phyloP scores from a whole-genome alignment of 2,113 vertebrate species.

The Melanotaenia duboulayi region DNA sequence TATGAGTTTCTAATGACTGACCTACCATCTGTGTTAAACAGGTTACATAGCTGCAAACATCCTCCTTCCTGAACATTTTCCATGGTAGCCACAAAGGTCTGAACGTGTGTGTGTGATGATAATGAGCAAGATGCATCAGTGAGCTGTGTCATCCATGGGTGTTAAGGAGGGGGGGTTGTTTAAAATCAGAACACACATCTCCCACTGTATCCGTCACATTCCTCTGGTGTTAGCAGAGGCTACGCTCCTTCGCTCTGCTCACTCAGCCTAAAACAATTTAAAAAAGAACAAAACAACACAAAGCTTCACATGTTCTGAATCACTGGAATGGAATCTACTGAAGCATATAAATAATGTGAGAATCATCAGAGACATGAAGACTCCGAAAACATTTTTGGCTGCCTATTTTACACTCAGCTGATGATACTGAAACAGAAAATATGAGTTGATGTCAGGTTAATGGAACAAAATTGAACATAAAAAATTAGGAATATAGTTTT shows the following conservation, averaged over 20 bases:
- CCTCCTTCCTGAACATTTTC: conserved; percentile 16
- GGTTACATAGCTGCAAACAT: conserved; percentile 4
- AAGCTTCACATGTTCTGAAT: conserved; percentile 25
- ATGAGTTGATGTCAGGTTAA: too few relatives aligned
- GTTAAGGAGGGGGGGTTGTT: conserved; percentile 54
- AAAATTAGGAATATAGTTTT: too few relatives aligned
- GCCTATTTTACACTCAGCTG: background rate
- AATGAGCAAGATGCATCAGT: conserved; percentile 93
- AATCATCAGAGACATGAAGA: background rate
- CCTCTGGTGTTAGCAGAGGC: conserved; percentile 67
- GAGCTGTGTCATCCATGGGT: conserved; percentile 89
- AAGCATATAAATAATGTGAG: background rate
- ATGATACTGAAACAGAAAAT: background rate
- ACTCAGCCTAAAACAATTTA: conserved; percentile 35
- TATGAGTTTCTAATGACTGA: conserved; percentile 1
- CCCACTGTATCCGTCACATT: conserved; percentile 64
- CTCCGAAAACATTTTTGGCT: background rate
- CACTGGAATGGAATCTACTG: conserved; percentile 5
- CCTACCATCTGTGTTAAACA: background rate
- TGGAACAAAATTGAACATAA: too few relatives aligned
- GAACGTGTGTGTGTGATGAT: conserved; percentile 80
- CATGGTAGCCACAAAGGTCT: conserved; percentile 71
- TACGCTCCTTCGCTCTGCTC: conserved; percentile 47
- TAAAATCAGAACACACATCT: conserved; percentile 54
- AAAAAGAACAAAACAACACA: conserved; percentile 36